These are phyloP conservation scores for Coelogynopora nodosa DNA, from an alignment of 2,888 invertebrate species.

Conservation along the genomic window DNA sequence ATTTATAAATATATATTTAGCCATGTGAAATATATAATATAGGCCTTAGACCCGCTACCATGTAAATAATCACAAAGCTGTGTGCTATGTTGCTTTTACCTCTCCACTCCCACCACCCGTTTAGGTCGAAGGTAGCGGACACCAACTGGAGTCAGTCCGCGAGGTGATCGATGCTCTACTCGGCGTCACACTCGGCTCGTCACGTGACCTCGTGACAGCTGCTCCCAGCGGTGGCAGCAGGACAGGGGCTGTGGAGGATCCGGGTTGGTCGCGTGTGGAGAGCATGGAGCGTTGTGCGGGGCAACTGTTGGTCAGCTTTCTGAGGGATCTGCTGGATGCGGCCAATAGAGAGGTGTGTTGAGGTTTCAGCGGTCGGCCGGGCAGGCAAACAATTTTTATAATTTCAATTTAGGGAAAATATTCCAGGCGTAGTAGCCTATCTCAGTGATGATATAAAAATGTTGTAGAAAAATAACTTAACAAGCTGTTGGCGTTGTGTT, in stretches of 20 bases:
- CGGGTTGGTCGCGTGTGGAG: not conserved
- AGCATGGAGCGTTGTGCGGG: not conserved
- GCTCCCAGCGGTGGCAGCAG: not conserved
- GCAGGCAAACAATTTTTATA: too few relatives aligned
- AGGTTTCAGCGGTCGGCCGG: not conserved
- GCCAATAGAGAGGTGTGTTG: not conserved
- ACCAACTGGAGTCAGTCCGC: not conserved
- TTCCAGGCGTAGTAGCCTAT: too few relatives aligned
- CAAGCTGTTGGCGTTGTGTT: too few relatives aligned
- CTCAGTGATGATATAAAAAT: too few relatives aligned
- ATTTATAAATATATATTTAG: too few relatives aligned
- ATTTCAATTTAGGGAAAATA: too few relatives aligned
- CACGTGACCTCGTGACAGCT: not conserved
- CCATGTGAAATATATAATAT: too few relatives aligned
- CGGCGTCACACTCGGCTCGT: not conserved
- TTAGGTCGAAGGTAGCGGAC: not conserved
- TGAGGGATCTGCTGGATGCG: not conserved
- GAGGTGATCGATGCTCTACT: conserved; percentile 15
- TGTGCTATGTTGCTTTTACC: too few relatives aligned
- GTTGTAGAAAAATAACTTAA: too few relatives aligned
- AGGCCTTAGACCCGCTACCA: too few relatives aligned
- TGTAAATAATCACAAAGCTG: too few relatives aligned
- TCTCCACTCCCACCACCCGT: too few relatives aligned
- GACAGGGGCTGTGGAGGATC: not conserved
- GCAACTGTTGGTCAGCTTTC: not conserved